Evolutionary conservation across 1,140 invertebrate genomes (phyloP), one percentile per base, ranked within the genome.

Genomic region (Pinna nobilis): DNA sequence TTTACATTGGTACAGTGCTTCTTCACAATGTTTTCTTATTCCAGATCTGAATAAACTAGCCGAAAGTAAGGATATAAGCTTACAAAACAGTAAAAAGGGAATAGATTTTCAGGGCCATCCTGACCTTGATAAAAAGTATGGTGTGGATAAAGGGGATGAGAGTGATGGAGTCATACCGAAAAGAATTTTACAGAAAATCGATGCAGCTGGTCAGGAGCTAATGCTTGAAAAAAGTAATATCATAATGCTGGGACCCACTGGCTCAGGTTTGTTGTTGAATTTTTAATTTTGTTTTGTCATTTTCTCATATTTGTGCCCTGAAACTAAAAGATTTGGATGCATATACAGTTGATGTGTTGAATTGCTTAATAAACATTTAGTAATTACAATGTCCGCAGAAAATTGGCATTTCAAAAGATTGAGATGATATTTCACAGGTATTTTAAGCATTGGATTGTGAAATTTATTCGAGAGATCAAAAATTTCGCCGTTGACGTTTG

Each of bases 171-270:
- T 59, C 28, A 59, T n/a, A n/a, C 55, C 33, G 28, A 59, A 59
- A 20, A 33, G 37, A 33, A 59, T 15, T 33, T 33, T n/a, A n/a
- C 39, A n/a, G 9, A 44, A 44, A 44, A 44, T 11, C 11, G 39
- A 59, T 23, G 2, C 64, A 89, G 98, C n/a, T 96, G 98, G 77
- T 91, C 93, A 96, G 88, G 95, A 97, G 77, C 89, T 99, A 30
- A 93, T 95, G 81, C 89, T 99, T 68, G 98, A 99, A 84, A 99
- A 99, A 90, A 98, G 96, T 84, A 99, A 99, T 86, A 98, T 99
- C 71, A 91, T 99, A 15, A 92, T 99, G 79, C 89, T 99, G 2
- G 98, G 98, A 20, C 98, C 98, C 30, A 99, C 98, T 20, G 98
- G 98, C 61, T 98, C 96, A 81, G 97, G 97, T 92, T 80, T 88